Evolutionary conservation across 2,888 invertebrate species (phyloP).

Genomic region (Cheilosia urbana): DNA sequence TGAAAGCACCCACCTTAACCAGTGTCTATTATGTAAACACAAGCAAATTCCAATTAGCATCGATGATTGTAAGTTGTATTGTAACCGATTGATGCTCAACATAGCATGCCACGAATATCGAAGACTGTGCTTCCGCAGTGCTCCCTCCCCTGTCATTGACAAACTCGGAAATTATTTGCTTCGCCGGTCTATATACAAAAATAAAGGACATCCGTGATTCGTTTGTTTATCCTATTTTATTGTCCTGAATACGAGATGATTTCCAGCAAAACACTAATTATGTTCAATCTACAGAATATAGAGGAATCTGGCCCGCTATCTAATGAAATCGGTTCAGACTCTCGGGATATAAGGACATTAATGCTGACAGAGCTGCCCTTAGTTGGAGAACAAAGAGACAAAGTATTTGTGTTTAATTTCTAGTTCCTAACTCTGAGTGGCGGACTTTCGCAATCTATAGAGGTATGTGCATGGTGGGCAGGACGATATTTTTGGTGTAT

Average conservation of each 20-base stretch:
- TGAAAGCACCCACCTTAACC: too few species aligned
- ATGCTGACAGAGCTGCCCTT: constrained; percentile 8
- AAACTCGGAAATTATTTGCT: neutral
- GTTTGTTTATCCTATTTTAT: neutral
- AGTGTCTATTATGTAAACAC: neutral
- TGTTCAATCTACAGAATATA: constrained; percentile 14
- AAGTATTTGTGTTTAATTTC: constrained; percentile 44
- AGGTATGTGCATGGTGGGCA: neutral
- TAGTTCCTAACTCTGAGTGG: constrained; percentile 8
- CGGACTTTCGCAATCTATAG: constrained; percentile 15
- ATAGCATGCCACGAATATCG: neutral
- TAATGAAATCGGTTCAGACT: constrained; percentile 13
- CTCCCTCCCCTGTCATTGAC: neutral
- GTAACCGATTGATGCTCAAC: neutral
- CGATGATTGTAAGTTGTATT: neutral
- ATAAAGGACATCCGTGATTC: constrained; percentile 9
- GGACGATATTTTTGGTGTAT: neutral
- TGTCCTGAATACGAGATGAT: constrained; percentile 31
- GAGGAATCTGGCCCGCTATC: neutral
- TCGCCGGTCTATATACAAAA: neutral
- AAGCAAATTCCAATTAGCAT: neutral
- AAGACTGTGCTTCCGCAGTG: neutral
- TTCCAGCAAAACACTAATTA: constrained; percentile 30
- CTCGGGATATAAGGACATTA: constrained; percentile 18
- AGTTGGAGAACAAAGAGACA: constrained; percentile 23